Base-by-base conservation (phyloP, 2,888 invertebrate species). In the Trachelus iudaicus region DNA sequence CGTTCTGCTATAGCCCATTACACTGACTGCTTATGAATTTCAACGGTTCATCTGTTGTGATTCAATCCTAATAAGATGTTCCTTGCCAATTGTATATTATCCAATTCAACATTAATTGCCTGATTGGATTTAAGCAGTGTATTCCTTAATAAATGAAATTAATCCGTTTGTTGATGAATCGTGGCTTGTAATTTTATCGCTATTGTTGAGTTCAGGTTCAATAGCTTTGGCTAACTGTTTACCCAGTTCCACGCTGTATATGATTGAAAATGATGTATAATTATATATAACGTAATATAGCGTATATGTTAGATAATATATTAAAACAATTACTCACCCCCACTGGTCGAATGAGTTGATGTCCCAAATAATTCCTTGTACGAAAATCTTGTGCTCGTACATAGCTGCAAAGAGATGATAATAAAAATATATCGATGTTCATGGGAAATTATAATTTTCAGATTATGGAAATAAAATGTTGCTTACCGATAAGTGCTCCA, bases 311-410 rank as follows among this genome's bases (percentile, higher is more conserved):
- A 69, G 34, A 31, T 56, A 76, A 75, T 75, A 23, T 73, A 77
- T 75, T n/a, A 69, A 40, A 75, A 31, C 33, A 74, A 80, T 35
- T 73, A 92, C 94, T 92, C 91, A 95, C 95, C 99, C 99, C 99
- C 99, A 99, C 90, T 99, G 99, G 93, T 99, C 99, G 92, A 96
- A 99, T 0, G 99, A 99, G 92, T 99, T 99, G 90, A 99, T 98
- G 92, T 99, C 97, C 99, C 99, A 99, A 88, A 99, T 97, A 74
- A 98, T 95, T 73, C 99, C 99, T 92, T 99, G 99, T 0, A 97
- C 96, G 93, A 99, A 99, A 87, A 99, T 99, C 93, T 99, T 99
- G 92, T 99, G 99, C 91, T 99, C 99, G 92, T 99, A 99, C 93
- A 98, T 94, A 0, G 98, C 99, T 97, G 92, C 74, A 92, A 93